Conservation (phyloP, 2,797 vertebrate genomes). For the Pantherophis vulpinus region DNA sequence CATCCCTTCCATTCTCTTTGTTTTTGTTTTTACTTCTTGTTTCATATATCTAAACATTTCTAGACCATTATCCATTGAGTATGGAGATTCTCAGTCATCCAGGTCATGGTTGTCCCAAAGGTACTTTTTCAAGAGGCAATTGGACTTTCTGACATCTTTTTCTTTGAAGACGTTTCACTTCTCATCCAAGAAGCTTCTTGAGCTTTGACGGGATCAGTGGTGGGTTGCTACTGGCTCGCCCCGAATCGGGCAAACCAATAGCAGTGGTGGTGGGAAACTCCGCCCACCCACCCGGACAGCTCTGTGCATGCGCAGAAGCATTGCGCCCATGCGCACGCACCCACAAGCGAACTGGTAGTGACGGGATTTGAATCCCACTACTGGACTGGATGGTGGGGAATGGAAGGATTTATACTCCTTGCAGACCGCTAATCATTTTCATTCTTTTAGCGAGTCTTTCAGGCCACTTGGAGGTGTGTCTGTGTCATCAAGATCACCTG, state of each 20-base stretch:
- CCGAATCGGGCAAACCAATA: too few relatives aligned
- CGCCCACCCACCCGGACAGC: too few relatives aligned
- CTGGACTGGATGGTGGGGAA: background rate
- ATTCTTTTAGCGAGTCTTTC: background rate
- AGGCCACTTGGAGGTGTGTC: too few relatives aligned
- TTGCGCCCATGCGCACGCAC: accelerated
- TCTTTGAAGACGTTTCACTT: background rate
- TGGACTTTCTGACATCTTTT: background rate
- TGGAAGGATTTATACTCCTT: background rate
- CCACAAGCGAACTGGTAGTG: too few relatives aligned
- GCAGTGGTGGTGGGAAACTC: too few relatives aligned
- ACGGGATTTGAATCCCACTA: too few relatives aligned
- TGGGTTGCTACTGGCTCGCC: too few relatives aligned
- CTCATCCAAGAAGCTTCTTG: background rate
- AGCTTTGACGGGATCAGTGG: background rate
- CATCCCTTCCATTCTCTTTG: background rate
- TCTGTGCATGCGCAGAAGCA: too few relatives aligned
- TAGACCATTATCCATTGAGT: background rate
- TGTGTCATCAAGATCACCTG: background rate
- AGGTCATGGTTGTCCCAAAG: background rate
- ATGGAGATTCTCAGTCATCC: background rate
- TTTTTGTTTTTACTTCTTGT: background rate
- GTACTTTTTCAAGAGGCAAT: background rate
- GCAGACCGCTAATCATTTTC: background rate
- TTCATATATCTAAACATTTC: background rate